Conservation (phyloP, 2,113 vertebrate genomes). For the Oreochromis tanganicae region DNA sequence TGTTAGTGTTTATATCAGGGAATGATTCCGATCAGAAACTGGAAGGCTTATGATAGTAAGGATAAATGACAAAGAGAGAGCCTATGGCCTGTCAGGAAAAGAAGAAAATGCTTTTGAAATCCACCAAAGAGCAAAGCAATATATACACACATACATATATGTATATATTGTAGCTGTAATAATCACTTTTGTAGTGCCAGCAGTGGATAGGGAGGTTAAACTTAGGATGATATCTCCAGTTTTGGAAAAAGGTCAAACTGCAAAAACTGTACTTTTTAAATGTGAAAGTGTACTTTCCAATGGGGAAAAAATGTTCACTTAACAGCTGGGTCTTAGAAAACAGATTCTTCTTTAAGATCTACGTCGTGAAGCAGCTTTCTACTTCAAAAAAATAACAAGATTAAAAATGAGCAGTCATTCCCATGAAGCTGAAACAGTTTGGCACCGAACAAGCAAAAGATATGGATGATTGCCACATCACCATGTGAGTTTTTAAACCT, state of each 20-base stretch:
- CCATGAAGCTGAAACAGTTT: slow-evolving; percentile 49
- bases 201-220: neutral
- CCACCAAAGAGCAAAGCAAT: slow-evolving; percentile 34
- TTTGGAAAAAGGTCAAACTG: slow-evolving; percentile 24
- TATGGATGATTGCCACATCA: slow-evolving; percentile 21
- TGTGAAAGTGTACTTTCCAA: neutral
- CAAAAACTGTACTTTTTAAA: slow-evolving; percentile 20
- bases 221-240: neutral
- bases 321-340: neutral
- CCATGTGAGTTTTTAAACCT: slow-evolving; percentile 10
- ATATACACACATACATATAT: neutral
- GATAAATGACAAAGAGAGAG: slow-evolving; percentile 37
- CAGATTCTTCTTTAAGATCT: neutral
- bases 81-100: slow-evolving; percentile 43
- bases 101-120: slow-evolving; percentile 41
- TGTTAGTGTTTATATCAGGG: slow-evolving; percentile 42
- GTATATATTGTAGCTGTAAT: slow-evolving; percentile 15
- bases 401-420: slow-evolving; percentile 36
- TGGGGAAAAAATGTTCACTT: neutral
- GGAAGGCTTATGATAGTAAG: slow-evolving; percentile 44
- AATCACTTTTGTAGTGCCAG: slow-evolving; percentile 3
- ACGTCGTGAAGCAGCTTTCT: slow-evolving; percentile 15
- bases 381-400: slow-evolving; percentile 31
- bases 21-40: slow-evolving; percentile 52
- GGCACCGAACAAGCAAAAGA: slow-evolving; percentile 54